Percentiles rank a stretch among this genome's conserved stretches.
phyloP scores from a whole-genome alignment of 2,797 vertebrate genomes.

The Astyanax mexicanus region DNA sequence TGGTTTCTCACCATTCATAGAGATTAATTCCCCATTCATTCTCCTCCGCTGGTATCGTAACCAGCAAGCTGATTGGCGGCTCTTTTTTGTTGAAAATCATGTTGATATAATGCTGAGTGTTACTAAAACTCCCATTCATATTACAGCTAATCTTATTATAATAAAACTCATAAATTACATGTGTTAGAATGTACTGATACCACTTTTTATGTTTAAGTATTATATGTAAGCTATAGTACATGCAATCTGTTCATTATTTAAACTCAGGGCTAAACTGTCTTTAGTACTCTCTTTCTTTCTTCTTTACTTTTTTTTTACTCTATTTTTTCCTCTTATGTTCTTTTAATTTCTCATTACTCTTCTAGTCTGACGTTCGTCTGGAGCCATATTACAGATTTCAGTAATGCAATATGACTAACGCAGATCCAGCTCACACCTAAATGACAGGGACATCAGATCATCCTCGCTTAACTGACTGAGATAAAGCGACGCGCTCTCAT shows the following conservation, averaged over 20 bases:
- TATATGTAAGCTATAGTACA: too few relatives aligned
- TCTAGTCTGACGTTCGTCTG: not conserved
- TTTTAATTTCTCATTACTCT: not conserved
- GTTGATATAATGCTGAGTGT: too few relatives aligned
- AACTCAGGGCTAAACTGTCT: not conserved
- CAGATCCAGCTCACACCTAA: not conserved
- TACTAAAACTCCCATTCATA: too few relatives aligned
- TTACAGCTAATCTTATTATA: too few relatives aligned
- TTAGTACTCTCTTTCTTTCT: not conserved
- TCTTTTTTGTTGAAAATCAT: too few relatives aligned
- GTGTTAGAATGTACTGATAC: too few relatives aligned
- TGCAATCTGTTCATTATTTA: not conserved
- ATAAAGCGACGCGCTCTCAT: not conserved
- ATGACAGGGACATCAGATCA: not conserved
- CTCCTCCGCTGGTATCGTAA: too few relatives aligned
- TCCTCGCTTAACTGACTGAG: constrained; percentile 3
- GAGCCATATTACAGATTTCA: not conserved
- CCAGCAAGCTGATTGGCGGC: too few relatives aligned
- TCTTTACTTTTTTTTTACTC: not conserved
- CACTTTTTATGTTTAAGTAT: too few relatives aligned
- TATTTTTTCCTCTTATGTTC: not conserved
- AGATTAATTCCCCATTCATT: too few relatives aligned
- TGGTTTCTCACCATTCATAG: too few relatives aligned
- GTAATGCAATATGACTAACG: not conserved
- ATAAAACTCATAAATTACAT: too few relatives aligned